Percentiles rank a stretch among this genome's conserved stretches.
These are phyloP conservation scores for Oxygymnocypris stewartii DNA, from an alignment of 2,113 vertebrate genomes.

Conservation along the genomic window DNA sequence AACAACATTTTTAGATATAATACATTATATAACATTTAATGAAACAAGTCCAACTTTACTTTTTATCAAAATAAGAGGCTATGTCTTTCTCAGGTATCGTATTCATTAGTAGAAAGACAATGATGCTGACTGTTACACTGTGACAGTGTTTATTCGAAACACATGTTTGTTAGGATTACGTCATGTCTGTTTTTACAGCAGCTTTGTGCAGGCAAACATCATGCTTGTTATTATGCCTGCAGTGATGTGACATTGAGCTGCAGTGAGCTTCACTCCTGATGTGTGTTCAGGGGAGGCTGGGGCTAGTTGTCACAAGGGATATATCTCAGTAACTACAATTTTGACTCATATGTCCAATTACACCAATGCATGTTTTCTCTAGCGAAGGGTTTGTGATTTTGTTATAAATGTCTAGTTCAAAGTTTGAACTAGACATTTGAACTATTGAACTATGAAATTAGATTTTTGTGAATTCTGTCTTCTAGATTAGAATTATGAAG, in stretches of 20 bases:
- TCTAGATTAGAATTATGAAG: not conserved
- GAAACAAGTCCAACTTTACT: too few species aligned
- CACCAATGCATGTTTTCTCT: not conserved
- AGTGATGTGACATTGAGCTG: slow-evolving; percentile 12
- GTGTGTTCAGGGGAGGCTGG: not conserved
- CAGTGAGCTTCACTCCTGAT: not conserved
- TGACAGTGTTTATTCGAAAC: not conserved
- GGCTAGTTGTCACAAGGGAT: slow-evolving; percentile 21
- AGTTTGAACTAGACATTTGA: too few species aligned
- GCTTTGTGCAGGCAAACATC: slow-evolving; percentile 7
- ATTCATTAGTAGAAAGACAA: not conserved
- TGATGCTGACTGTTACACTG: not conserved
- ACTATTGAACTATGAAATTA: too few species aligned
- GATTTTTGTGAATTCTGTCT: not conserved
- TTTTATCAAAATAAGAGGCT: not conserved
- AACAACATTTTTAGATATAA: not conserved
- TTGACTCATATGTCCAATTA: not conserved
- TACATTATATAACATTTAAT: not conserved
- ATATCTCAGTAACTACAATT: not conserved
- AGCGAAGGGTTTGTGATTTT: not conserved
- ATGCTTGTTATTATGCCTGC: slow-evolving; percentile 8
- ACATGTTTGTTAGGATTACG: not conserved
- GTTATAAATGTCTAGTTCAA: not conserved
- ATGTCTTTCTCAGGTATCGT: not conserved
- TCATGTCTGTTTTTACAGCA: not conserved